phyloP scores from a whole-genome alignment of 2,888 invertebrate genomes.

The Watsonalla cultraria region DNA sequence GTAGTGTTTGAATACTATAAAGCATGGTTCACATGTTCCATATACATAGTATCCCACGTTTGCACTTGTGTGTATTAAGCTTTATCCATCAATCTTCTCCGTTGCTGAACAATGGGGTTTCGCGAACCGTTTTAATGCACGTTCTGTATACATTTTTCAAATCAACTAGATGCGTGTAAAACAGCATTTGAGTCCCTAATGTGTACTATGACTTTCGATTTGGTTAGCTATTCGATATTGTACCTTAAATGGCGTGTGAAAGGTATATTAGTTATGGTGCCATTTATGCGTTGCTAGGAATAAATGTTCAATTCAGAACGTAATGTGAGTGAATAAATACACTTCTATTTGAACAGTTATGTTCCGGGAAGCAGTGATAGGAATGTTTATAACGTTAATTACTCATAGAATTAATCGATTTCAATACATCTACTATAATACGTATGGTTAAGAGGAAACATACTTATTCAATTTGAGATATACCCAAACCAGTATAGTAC shows the following conservation, averaged over 20 bases:
- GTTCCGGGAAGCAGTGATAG: neutral
- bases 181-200: slow-evolving; percentile 29
- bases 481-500: no score
- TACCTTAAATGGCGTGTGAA: slow-evolving; percentile 10
- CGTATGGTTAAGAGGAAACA: no score
- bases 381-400: neutral
- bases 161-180: slow-evolving; percentile 29
- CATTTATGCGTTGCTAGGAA: slow-evolving; percentile 5
- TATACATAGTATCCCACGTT: slow-evolving; percentile 61
- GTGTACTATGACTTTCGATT: slow-evolving; percentile 46
- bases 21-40: slow-evolving; percentile 61
- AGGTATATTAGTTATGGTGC: slow-evolving; percentile 4
- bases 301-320: neutral
- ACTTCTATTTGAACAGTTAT: neutral
- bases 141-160: slow-evolving; percentile 40
- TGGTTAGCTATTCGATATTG: slow-evolving; percentile 29
- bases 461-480: no score
- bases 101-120: slow-evolving; percentile 46
- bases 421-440: no score
- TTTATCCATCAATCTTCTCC: slow-evolving; percentile 51
- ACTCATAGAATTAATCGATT: neutral
- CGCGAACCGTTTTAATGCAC: slow-evolving; percentile 9
- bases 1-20: neutral
- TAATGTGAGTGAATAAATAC: neutral
- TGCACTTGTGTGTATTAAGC: slow-evolving; percentile 40